Percentiles rank a stretch among this genome's conserved stretches.
Conservation (phyloP, 2,113 vertebrate species). For the Centropristis striata region DNA sequence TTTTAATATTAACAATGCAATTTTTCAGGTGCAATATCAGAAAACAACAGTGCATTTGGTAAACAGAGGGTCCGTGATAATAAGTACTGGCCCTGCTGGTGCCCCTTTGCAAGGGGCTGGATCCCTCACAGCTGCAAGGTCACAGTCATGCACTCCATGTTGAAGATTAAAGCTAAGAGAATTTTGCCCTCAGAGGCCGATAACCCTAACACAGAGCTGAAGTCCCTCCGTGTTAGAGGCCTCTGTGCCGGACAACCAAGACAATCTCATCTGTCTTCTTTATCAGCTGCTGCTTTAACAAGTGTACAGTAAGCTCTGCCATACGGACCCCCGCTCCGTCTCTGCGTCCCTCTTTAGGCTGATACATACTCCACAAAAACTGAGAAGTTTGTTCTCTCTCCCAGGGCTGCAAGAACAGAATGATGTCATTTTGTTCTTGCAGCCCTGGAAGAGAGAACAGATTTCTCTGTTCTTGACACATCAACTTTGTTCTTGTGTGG, state of each 20-base stretch:
- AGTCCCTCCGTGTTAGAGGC: not conserved
- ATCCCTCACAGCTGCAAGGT: not conserved
- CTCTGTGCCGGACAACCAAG: conserved; percentile 11
- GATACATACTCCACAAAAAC: too few species aligned
- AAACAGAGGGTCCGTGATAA: not conserved
- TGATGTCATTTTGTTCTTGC: too few species aligned
- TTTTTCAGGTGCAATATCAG: not conserved
- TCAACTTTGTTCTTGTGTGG: too few species aligned
- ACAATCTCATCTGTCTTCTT: conserved; percentile 28
- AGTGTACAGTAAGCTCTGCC: conserved; percentile 15
- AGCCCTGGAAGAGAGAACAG: too few species aligned
- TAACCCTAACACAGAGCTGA: not conserved
- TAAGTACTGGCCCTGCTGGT: not conserved
- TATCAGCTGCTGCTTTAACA: conserved; percentile 38
- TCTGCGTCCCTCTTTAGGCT: conserved; percentile 14
- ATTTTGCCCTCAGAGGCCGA: conserved; percentile 16
- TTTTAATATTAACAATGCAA: conserved; percentile 1
- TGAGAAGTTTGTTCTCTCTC: too few species aligned
- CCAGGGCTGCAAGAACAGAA: too few species aligned
- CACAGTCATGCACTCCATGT: not conserved
- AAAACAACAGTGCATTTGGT: not conserved
- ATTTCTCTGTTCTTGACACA: too few species aligned
- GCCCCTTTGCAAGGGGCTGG: not conserved
- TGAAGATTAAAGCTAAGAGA: conserved; percentile 16
- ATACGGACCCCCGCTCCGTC: not conserved